Percentiles rank a stretch among this genome's conserved stretches.
Conservation (phyloP, 2,113 vertebrate species). For the Cyrtonyx montezumae region DNA sequence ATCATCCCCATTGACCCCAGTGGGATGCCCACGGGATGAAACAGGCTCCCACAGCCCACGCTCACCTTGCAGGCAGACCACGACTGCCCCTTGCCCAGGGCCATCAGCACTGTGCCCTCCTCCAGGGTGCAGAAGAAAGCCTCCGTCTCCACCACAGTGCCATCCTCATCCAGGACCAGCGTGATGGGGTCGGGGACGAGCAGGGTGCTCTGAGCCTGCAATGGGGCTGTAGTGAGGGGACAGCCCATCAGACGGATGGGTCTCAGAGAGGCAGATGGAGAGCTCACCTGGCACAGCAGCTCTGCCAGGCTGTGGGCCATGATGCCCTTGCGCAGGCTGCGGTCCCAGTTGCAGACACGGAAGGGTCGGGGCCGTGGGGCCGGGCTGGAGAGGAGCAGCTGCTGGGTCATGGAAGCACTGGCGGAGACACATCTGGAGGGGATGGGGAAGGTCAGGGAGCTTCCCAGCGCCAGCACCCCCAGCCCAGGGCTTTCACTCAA, state of each 20-base stretch:
- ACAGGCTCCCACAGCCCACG: rapidly evolving
- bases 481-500: too few relatives aligned
- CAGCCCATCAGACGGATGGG: neutral
- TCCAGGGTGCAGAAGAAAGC: conserved; percentile 88
- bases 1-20: neutral
- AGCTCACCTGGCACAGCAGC: conserved; percentile 85
- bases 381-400: conserved; percentile 78
- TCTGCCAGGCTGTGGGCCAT: conserved; percentile 79
- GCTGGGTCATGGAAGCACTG: conserved; percentile 86
- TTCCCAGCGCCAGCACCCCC: rapidly evolving
- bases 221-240: neutral
- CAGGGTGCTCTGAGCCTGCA: conserved; percentile 80
- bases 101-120: conserved; percentile 85
- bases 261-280: rapidly evolving
- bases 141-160: conserved; percentile 89
- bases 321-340: conserved; percentile 84
- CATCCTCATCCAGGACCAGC: conserved; percentile 92
- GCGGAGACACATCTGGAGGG: conserved; percentile 79
- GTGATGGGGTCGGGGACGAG: conserved; percentile 49
- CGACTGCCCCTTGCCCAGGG: conserved; percentile 84
- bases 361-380: conserved; percentile 77
- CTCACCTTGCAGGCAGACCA: conserved; percentile 83
- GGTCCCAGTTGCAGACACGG: conserved; percentile 84
- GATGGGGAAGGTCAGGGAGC: neutral
- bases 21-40: rapidly evolving